Percentiles rank a stretch among this genome's conserved stretches.
These are phyloP conservation scores for Pristionchus maxplancki DNA, from an alignment of 2,888 invertebrate genomes.

Conservation along the genomic window DNA sequence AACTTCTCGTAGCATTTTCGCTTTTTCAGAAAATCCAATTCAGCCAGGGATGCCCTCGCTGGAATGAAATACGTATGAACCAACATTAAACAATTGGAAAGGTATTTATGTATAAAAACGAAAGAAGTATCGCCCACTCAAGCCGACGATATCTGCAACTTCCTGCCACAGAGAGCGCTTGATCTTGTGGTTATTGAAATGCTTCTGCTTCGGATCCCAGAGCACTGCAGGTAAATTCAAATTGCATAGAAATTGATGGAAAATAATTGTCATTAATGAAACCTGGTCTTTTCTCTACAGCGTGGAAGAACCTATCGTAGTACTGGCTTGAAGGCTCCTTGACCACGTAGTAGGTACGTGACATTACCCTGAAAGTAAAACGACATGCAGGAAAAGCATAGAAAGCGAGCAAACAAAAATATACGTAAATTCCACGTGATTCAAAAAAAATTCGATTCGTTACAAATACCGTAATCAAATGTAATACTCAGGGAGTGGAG, in stretches of 20 bases:
- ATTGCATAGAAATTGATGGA: neutral
- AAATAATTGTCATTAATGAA: neutral
- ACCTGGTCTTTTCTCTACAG: neutral
- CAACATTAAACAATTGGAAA: neutral
- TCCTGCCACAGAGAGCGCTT: neutral
- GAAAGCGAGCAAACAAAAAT: neutral
- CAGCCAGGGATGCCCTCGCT: neutral
- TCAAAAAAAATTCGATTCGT: too few relatives aligned
- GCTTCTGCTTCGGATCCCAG: neutral
- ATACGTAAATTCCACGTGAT: neutral
- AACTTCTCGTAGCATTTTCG: slow-evolving; percentile 1
- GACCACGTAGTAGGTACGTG: neutral
- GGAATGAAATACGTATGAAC: neutral
- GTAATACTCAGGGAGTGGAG: too few relatives aligned
- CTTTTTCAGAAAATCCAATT: neutral
- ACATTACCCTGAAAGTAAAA: neutral
- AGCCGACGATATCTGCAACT: neutral
- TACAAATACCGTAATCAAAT: too few relatives aligned
- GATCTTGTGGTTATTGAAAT: neutral
- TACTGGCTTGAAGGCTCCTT: neutral
- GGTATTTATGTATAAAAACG: neutral
- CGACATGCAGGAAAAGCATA: neutral
- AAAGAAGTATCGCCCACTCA: neutral
- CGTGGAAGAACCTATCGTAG: neutral
- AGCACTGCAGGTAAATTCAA: neutral